Evolutionary conservation across 37 sponge, comb jelly and placozoan genomes (phyloP).

Genomic region (Aplysina aerophoba): DNA sequence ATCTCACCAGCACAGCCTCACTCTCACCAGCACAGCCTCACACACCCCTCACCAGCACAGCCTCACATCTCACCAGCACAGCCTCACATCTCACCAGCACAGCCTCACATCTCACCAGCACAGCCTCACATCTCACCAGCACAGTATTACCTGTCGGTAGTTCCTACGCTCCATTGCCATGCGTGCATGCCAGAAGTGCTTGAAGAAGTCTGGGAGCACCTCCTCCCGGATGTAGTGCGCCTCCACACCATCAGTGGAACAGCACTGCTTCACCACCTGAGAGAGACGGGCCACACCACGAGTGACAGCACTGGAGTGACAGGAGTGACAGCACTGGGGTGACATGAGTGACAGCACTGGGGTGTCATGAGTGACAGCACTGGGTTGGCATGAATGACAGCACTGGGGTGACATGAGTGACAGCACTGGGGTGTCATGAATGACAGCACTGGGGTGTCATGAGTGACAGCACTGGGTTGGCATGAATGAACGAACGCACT

Average conservation of each 20-base stretch:
- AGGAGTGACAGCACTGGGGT: no score
- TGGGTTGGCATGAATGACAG: neutral
- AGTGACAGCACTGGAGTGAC: slow-evolving; percentile 1
- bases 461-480: no score
- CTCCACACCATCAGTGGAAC: slow-evolving; percentile 98
- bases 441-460: neutral
- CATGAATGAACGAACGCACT: no score
- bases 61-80: no score
- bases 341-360: neutral
- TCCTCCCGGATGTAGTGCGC: slow-evolving; percentile 93
- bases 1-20: no score
- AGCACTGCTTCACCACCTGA: slow-evolving; percentile 99
- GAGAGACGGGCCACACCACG: neutral
- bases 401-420: neutral
- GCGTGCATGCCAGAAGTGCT: slow-evolving; percentile 97
- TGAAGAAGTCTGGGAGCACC: slow-evolving; percentile 95
- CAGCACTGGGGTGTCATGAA: neutral
- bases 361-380: neutral
- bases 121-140: no score
- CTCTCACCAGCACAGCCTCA: no score
- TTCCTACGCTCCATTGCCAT: slow-evolving; percentile 96
- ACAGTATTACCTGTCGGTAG: slow-evolving; percentile 78
- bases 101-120: no score
- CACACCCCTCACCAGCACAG: no score
- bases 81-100: no score